phyloP scores from a whole-genome alignment of 30 jellyfish, hydroid and myxozoan species.

The Rhopilema esculentum region DNA sequence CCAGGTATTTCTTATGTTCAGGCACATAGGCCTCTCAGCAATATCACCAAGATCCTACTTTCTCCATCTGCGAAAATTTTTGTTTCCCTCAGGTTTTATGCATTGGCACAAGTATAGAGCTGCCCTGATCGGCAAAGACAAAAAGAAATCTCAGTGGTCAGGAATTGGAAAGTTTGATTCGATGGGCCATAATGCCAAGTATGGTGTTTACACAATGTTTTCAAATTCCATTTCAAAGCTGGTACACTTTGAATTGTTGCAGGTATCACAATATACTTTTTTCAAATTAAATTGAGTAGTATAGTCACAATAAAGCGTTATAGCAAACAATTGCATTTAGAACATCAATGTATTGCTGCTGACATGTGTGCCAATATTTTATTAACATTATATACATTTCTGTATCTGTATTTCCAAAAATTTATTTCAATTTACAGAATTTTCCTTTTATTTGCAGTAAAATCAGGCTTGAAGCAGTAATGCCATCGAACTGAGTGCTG shows the following conservation, averaged over 20 bases:
- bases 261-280: neutral
- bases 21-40: conserved; percentile 44
- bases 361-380: neutral
- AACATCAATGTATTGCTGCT: neutral
- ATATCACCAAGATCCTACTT: conserved; percentile 11
- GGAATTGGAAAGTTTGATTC: conserved; percentile 30
- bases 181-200: conserved; percentile 46
- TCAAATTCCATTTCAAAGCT: conserved; percentile 9
- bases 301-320: neutral
- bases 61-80: conserved; percentile 22
- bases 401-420: neutral
- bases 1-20: conserved; percentile 28
- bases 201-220: conserved; percentile 23
- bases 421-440: neutral
- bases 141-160: conserved; percentile 7
- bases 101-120: conserved; percentile 7
- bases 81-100: conserved; percentile 19
- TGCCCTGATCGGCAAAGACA: neutral
- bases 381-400: no score
- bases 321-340: neutral
- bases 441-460: neutral
- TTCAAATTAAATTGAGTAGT: neutral
- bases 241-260: conserved; percentile 20
- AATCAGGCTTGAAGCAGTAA: neutral
- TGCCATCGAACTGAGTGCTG: neutral